Percentiles rank a stretch among this genome's conserved stretches.
These are phyloP conservation scores for Hoplodrina blanda DNA, from an alignment of 2,888 invertebrate genomes.

Conservation along the genomic window DNA sequence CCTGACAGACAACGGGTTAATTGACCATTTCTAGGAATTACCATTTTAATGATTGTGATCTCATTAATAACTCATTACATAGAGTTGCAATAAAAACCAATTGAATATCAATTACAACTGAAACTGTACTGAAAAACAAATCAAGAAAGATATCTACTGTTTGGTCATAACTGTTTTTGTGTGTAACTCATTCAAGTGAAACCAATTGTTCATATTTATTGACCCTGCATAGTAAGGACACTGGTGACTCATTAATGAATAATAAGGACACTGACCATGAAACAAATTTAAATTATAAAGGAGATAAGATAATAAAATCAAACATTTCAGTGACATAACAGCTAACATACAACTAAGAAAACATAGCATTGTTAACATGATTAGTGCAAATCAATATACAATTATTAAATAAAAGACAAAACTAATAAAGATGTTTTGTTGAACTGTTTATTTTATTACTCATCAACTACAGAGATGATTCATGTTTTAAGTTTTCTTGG, in stretches of 20 bases:
- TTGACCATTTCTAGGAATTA: background rate
- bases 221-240: slow-evolving; percentile 40
- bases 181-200: slow-evolving; percentile 34
- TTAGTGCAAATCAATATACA: background rate
- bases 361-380: slow-evolving; percentile 5
- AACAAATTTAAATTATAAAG: slow-evolving; percentile 19
- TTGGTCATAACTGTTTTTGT: slow-evolving; percentile 1
- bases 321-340: slow-evolving; percentile 15
- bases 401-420: slow-evolving; percentile 18
- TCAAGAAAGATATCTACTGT: slow-evolving; percentile 11
- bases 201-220: slow-evolving; percentile 42
- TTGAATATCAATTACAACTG: background rate
- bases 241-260: slow-evolving; percentile 30
- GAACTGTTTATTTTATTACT: slow-evolving; percentile 14
- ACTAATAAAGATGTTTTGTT: slow-evolving; percentile 10
- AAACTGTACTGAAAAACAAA: slow-evolving; percentile 1
- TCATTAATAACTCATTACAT: background rate
- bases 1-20: no score
- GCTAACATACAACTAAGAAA: slow-evolving; percentile 1
- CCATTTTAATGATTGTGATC: background rate
- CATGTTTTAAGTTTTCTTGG: slow-evolving; percentile 24
- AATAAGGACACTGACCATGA: slow-evolving; percentile 34
- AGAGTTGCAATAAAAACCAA: slow-evolving; percentile 5
- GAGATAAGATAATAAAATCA: slow-evolving; percentile 27
- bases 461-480: slow-evolving; percentile 25